Base-by-base conservation (phyloP, 2,797 vertebrate genomes). In the Tiaroga cobitis region DNA sequence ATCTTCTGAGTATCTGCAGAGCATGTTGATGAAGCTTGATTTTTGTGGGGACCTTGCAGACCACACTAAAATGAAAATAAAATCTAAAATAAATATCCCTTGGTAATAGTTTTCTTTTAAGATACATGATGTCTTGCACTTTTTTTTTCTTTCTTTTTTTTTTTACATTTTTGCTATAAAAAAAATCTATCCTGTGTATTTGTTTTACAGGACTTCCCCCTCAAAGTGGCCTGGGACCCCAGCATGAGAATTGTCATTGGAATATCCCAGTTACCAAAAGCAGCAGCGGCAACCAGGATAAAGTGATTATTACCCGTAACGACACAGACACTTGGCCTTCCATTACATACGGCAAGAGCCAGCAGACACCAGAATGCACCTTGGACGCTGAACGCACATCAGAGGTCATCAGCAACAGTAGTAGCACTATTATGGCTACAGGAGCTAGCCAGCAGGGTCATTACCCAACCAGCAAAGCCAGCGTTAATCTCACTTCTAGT, bases 361-460 rank as follows among this genome's bases (percentile, higher is more conserved):
- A 94, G 85, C 93, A 94, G 90, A 95, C 95, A 92, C 92, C 96
- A 97, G 97, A 96, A 99, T 99, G 98, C 95, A 94, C 96, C 92
- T 94, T 95, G 92, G 96, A 97, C 94, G 93, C 95, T 97, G 96
- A 97, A 94, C 95, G 93, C 91, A 94, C 95, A 93, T 93, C 94
- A 90, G 91, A 93, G 89, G 87, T 87, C 51, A 90, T 92, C 29
- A 39, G 63, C 46, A 69, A 56, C 89, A 94, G 89, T 93, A 91
- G 92, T 96, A 96, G 94, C 94, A 95, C 95, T 95, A 98, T 96
- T 95, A 99, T 99, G 97, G 97, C 98, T 95, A 97, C 97, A 91
- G 97, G 97, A 94, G 92, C 94, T 91, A 95, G 96, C 95, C 97
- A 97, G 92, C 97, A 97, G 95, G 96, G 96, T 94, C 97, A 97